Percentiles rank a stretch among this genome's conserved stretches.
These are phyloP conservation scores for Tichodroma muraria DNA, from an alignment of 2,113 vertebrate genomes.

Conservation along the genomic window DNA sequence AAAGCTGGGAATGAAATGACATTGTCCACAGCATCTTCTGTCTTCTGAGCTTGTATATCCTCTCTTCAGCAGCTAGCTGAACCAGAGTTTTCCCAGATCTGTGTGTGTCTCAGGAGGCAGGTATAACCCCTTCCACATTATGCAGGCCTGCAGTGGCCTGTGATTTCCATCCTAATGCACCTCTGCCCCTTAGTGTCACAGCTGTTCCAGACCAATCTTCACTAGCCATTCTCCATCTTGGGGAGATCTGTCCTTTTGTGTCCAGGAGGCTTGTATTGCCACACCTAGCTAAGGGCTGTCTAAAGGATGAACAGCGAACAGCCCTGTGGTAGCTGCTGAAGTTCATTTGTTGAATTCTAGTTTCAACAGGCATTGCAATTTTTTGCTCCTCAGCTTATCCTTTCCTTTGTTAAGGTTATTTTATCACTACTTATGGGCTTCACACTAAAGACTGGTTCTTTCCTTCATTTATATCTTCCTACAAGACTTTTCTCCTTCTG, in stretches of 20 bases:
- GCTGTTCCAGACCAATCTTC: not conserved
- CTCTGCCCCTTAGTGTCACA: not conserved
- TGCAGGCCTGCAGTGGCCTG: not conserved
- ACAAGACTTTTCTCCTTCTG: not conserved
- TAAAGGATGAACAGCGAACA: not conserved
- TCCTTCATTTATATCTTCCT: not conserved
- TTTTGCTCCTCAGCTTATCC: not conserved
- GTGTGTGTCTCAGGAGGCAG: not conserved
- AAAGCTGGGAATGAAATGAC: not conserved
- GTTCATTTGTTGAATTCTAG: not conserved
- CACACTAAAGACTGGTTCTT: not conserved
- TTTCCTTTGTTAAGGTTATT: not conserved
- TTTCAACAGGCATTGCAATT: not conserved
- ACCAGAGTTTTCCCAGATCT: not conserved
- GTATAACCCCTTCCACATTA: not conserved
- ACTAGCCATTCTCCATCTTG: not conserved
- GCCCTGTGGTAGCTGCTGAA: not conserved
- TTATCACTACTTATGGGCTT: not conserved
- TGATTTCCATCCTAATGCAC: not conserved
- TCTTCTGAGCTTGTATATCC: not conserved
- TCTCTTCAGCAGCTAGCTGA: not conserved
- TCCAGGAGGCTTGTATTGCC: not conserved
- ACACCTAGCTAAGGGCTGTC: not conserved
- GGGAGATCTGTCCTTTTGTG: not conserved
- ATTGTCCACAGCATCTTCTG: not conserved